Conservation (phyloP, 2,113 vertebrate species). For the Zingel zingel region DNA sequence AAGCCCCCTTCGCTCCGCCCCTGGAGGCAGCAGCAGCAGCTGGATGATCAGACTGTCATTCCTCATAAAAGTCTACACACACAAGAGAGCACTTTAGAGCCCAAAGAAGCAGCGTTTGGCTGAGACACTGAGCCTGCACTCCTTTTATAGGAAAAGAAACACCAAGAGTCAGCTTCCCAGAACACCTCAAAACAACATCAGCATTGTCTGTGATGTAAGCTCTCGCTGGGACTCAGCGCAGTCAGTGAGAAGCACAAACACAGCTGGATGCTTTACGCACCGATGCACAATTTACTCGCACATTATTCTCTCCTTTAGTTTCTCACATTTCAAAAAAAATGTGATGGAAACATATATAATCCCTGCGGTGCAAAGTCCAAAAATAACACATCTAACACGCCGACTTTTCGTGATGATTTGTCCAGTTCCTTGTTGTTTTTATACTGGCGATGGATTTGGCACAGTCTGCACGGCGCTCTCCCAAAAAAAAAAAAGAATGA, state of each 20-base stretch:
- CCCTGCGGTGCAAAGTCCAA: neutral
- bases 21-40: neutral
- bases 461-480: neutral
- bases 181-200: neutral
- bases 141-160: neutral
- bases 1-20: too few relatives aligned
- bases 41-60: neutral
- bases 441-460: neutral
- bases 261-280: neutral
- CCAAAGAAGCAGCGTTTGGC: neutral
- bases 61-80: constrained; percentile 3
- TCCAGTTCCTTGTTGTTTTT: neutral
- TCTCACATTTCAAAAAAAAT: neutral
- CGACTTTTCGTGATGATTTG: neutral
- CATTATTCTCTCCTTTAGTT: neutral
- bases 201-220: neutral
- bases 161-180: neutral
- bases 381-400: neutral
- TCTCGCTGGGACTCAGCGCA: neutral
- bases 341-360: constrained; percentile 2
- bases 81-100: constrained; percentile 11
- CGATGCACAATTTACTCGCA: constrained; percentile 28
- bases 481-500: neutral
- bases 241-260: neutral
- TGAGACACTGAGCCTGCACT: neutral